A percentile compares a stretch with the other conserved stretches of the same genome.
phyloP scores from a whole-genome alignment of 1,140 invertebrate genomes.

The Hestina assimilis region DNA sequence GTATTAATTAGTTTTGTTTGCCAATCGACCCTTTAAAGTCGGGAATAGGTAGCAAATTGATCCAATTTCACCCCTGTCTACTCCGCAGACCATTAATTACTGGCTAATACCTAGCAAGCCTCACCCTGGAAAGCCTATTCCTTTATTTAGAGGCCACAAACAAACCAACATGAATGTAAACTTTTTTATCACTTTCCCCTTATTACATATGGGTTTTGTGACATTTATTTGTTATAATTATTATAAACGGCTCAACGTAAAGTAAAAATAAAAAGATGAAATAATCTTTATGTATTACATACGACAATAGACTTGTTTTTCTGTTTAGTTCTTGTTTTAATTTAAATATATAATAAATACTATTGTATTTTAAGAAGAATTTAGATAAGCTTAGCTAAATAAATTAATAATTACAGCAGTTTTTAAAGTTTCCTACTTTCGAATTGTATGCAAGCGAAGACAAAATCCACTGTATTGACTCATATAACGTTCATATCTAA shows the following conservation, averaged over 20 bases:
- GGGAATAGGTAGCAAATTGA: constrained; percentile 67
- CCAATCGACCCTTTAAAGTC: constrained; percentile 44
- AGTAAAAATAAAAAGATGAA: background rate
- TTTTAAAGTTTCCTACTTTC: too few relatives aligned
- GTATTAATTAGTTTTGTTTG: constrained; percentile 48
- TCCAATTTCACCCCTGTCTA: constrained; percentile 68
- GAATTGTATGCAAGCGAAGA: too few relatives aligned
- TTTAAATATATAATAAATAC: too few relatives aligned
- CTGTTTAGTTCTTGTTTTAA: too few relatives aligned
- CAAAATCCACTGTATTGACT: too few relatives aligned
- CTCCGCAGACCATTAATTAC: constrained; percentile 69
- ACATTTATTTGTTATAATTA: background rate
- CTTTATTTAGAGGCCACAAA: constrained; percentile 65
- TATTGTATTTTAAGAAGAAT: too few relatives aligned
- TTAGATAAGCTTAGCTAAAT: too few relatives aligned
- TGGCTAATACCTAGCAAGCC: constrained; percentile 44
- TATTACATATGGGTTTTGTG: background rate
- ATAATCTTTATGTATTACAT: too few relatives aligned
- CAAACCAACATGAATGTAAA: constrained; percentile 64
- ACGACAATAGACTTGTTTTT: too few relatives aligned
- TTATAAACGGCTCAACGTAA: background rate
- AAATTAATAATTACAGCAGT: too few relatives aligned
- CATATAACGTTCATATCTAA: too few relatives aligned
- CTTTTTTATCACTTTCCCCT: constrained; percentile 57
- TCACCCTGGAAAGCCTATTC: constrained; percentile 38